Conservation (phyloP, 2,113 vertebrate genomes). For the Poeciliopsis retropinna region DNA sequence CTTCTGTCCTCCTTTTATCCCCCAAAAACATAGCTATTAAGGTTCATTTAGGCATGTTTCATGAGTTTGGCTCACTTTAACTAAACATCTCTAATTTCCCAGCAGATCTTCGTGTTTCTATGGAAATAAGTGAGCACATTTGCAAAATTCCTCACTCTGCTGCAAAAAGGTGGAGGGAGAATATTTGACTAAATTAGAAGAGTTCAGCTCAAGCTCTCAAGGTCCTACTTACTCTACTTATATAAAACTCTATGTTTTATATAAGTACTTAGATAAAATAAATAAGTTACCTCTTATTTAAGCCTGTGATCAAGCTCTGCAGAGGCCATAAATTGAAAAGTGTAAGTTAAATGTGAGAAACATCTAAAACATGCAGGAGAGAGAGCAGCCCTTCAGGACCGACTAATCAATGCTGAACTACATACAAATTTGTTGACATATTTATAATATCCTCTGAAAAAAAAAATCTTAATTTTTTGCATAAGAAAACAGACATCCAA, state of each 20-base stretch:
- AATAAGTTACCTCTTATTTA: not conserved
- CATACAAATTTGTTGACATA: not conserved
- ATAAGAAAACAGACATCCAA: too few relatives aligned
- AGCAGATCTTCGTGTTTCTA: not conserved
- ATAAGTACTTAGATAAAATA: not conserved
- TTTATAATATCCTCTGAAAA: not conserved
- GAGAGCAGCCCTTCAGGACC: not conserved
- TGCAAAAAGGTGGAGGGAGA: not conserved
- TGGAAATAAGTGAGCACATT: conserved; percentile 5
- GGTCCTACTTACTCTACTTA: not conserved
- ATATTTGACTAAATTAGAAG: not conserved
- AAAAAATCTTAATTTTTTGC: too few relatives aligned
- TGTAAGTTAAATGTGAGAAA: not conserved
- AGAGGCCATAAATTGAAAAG: not conserved
- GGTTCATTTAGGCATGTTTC: conserved; percentile 29
- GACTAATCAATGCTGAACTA: not conserved
- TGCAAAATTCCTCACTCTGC: conserved; percentile 4
- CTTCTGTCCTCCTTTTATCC: conserved; percentile 26
- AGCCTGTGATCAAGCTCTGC: not conserved
- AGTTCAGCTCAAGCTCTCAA: not conserved
- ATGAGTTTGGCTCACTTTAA: conserved; percentile 37
- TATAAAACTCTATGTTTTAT: not conserved
- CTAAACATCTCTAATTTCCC: conserved; percentile 7
- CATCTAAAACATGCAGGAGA: not conserved
- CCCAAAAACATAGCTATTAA: conserved; percentile 35